phyloP scores from a whole-genome alignment of 2,797 vertebrate species.

The Fundulus diaphanus region DNA sequence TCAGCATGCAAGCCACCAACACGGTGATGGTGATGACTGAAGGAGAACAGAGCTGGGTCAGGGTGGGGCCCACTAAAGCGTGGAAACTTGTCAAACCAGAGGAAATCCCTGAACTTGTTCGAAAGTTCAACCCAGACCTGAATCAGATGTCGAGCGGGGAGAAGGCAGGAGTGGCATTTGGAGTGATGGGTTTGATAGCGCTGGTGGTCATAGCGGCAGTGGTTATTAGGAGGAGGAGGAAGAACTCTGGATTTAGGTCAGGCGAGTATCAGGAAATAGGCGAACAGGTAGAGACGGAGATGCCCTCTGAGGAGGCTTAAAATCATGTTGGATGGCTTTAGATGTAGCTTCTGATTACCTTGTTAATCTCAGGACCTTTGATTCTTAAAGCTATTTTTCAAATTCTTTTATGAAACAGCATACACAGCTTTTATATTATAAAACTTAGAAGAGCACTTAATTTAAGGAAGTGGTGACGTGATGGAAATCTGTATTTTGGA shows the following conservation, averaged over 20 bases:
- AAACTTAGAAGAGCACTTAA: no score
- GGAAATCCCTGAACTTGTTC: conserved; percentile 61
- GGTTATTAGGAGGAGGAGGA: conserved; percentile 59
- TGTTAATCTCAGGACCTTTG: not conserved
- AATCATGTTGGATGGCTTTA: not conserved
- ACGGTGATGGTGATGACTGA: conserved; percentile 86
- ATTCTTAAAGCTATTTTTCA: no score
- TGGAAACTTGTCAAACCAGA: conserved; percentile 82
- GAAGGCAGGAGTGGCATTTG: conserved; percentile 69
- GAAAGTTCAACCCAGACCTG: conserved; percentile 19
- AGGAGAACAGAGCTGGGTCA: conserved; percentile 83
- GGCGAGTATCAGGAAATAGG: conserved; percentile 60
- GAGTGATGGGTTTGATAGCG: conserved; percentile 64
- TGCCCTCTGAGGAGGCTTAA: conserved; percentile 13
- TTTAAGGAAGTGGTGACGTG: not conserved
- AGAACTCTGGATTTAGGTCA: conserved; percentile 5
- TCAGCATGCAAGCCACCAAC: conserved; percentile 76
- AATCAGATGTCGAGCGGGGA: conserved; percentile 58
- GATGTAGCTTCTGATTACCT: not conserved
- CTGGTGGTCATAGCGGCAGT: conserved; percentile 55
- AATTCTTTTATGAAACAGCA: not conserved
- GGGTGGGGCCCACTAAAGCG: conserved; percentile 75
- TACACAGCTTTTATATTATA: not conserved
- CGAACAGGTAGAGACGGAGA: conserved; percentile 16
- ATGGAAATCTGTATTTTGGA: not conserved